Percentiles rank a stretch among this genome's conserved stretches.
Evolutionary conservation across 2,797 vertebrate species (phyloP).

Genomic region (Alfaro cultratus): DNA sequence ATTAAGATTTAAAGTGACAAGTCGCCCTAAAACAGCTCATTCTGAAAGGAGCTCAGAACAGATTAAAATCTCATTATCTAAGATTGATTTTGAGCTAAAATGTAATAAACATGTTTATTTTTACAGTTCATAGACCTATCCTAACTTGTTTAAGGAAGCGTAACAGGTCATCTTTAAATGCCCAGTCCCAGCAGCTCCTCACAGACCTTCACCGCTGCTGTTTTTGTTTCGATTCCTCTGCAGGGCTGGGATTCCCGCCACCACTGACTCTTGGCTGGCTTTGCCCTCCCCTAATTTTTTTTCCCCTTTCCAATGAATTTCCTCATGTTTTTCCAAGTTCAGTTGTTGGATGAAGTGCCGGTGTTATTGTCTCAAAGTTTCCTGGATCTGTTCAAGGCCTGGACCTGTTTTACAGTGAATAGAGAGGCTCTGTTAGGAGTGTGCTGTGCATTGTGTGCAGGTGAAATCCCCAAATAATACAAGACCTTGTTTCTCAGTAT

Average conservation of each 20-base stretch:
- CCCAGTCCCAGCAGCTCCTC: constrained; percentile 25
- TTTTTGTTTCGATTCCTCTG: constrained; percentile 66
- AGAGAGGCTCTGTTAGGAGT: constrained; percentile 39
- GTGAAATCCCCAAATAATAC: constrained; percentile 58
- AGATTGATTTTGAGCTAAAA: too few species aligned
- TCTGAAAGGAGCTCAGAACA: too few species aligned
- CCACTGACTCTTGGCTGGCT: constrained; percentile 66
- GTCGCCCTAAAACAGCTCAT: too few species aligned
- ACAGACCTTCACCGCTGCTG: constrained; percentile 33
- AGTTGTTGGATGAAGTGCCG: constrained; percentile 61
- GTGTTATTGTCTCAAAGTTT: constrained; percentile 80
- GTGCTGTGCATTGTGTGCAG: constrained; percentile 46
- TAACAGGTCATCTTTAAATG: constrained; percentile 22
- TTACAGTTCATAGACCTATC: too few species aligned
- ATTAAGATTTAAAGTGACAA: too few species aligned
- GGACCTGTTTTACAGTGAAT: constrained; percentile 45
- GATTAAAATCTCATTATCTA: too few species aligned
- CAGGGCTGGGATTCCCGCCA: constrained; percentile 72
- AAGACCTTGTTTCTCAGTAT: constrained; percentile 40
- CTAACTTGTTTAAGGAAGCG: too few species aligned
- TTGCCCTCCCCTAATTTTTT: constrained; percentile 42
- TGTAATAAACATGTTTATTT: too few species aligned
- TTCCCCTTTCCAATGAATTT: constrained; percentile 53
- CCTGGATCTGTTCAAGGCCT: constrained; percentile 72
- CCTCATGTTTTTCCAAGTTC: constrained; percentile 73